These are phyloP conservation scores for Nephotettix cincticeps DNA, from an alignment of 1,140 invertebrate species.

Conservation along the genomic window DNA sequence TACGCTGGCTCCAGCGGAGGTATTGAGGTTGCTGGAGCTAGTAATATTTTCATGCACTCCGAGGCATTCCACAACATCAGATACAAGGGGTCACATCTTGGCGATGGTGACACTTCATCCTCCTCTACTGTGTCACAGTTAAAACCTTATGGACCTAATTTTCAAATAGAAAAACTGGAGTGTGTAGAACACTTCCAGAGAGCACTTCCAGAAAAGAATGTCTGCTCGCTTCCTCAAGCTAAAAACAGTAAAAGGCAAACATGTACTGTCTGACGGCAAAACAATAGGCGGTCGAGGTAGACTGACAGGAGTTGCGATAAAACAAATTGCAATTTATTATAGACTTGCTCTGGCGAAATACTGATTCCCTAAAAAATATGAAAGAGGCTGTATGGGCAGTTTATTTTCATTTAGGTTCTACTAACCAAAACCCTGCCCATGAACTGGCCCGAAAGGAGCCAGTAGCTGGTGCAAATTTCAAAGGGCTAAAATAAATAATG, in stretches of 20 bases:
- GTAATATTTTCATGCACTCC: background rate
- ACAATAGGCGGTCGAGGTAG: background rate
- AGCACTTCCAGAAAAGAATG: too few relatives aligned
- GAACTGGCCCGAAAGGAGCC: too few relatives aligned
- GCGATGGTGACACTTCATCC: background rate
- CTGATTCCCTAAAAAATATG: background rate
- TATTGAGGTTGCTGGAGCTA: constrained; percentile 12
- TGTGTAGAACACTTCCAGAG: too few relatives aligned
- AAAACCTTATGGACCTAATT: background rate
- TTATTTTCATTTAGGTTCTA: too few relatives aligned
- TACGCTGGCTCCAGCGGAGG: background rate
- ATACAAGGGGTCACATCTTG: background rate
- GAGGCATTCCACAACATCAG: background rate
- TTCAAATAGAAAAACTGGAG: background rate
- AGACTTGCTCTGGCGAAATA: background rate
- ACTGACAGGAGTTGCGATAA: background rate
- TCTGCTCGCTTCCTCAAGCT: background rate
- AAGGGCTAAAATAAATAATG: too few relatives aligned
- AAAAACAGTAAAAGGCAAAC: constrained; percentile 1
- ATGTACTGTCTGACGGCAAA: background rate
- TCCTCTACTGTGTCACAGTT: background rate
- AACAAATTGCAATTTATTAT: background rate
- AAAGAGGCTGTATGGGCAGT: too few relatives aligned
- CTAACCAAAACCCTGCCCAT: too few relatives aligned
- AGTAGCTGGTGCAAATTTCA: too few relatives aligned